Evolutionary conservation across 2,797 vertebrate species (phyloP).

Genomic region (Cebuella pygmaea): DNA sequence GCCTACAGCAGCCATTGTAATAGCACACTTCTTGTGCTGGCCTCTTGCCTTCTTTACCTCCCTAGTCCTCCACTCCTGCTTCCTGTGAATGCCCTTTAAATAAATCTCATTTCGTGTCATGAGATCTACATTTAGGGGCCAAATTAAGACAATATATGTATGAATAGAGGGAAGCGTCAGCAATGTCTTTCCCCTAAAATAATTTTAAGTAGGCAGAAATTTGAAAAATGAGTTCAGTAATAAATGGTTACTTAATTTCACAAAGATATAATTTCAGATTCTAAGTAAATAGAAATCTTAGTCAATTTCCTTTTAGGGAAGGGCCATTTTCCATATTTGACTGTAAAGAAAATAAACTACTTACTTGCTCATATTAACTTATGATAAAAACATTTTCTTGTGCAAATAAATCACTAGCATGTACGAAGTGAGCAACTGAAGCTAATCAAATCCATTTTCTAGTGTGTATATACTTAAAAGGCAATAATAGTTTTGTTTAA

Average conservation of each 20-base stretch:
- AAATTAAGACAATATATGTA: background rate
- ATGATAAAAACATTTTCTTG: background rate
- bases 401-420: background rate
- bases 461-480: background rate
- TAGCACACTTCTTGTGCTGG: background rate
- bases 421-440: background rate
- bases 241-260: background rate
- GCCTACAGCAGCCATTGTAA: background rate
- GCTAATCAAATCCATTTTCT: conserved; percentile 6
- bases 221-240: conserved; percentile 23
- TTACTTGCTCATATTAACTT: conserved; percentile 19
- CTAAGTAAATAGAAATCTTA: conserved; percentile 38
- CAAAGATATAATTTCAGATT: conserved; percentile 30
- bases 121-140: background rate
- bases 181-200: background rate
- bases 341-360: background rate
- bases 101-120: background rate
- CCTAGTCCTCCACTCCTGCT: background rate
- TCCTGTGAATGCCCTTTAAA: background rate
- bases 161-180: background rate
- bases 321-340: background rate
- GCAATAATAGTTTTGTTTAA: conserved; percentile 35
- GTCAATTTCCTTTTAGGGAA: background rate
- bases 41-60: background rate
- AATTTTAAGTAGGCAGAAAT: background rate